These are phyloP conservation scores for Pyxicephalus adspersus DNA, from an alignment of 2,113 vertebrate genomes.

Conservation along the genomic window DNA sequence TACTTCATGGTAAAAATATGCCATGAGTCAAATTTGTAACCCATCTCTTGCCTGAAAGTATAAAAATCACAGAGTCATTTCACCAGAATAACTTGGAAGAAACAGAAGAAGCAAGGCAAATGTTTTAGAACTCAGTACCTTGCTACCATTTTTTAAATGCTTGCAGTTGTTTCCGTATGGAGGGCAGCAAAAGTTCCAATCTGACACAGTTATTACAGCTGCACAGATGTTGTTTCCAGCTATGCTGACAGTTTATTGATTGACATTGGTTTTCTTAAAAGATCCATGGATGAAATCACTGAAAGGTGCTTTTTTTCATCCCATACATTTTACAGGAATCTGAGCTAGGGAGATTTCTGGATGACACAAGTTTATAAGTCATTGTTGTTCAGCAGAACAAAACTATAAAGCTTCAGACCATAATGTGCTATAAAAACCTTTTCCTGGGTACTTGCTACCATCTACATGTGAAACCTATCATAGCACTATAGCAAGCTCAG, in stretches of 20 bases:
- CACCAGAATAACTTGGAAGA: neutral
- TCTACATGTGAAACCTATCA: slow-evolving; percentile 29
- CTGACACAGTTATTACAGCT: neutral
- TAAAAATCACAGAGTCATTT: neutral
- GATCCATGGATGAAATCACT: slow-evolving; percentile 1
- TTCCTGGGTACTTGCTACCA: neutral
- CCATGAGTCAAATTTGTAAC: neutral
- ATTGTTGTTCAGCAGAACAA: slow-evolving; percentile 26
- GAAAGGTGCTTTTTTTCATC: neutral
- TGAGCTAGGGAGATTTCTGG: neutral
- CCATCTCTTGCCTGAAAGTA: neutral
- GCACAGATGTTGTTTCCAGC: neutral
- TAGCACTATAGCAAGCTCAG: slow-evolving; percentile 5
- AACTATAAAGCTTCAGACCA: slow-evolving; percentile 5
- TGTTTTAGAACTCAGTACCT: too few species aligned
- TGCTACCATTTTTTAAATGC: too few species aligned
- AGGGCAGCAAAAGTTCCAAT: neutral
- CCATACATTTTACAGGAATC: neutral
- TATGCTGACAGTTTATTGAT: neutral
- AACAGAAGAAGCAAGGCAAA: too few species aligned
- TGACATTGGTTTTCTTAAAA: neutral
- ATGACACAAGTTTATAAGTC: slow-evolving; percentile 55
- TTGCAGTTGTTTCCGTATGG: neutral
- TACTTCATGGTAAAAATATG: neutral
- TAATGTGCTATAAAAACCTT: neutral